Conservation (phyloP, 2,888 invertebrate genomes). For the Bedellia somnulentella region DNA sequence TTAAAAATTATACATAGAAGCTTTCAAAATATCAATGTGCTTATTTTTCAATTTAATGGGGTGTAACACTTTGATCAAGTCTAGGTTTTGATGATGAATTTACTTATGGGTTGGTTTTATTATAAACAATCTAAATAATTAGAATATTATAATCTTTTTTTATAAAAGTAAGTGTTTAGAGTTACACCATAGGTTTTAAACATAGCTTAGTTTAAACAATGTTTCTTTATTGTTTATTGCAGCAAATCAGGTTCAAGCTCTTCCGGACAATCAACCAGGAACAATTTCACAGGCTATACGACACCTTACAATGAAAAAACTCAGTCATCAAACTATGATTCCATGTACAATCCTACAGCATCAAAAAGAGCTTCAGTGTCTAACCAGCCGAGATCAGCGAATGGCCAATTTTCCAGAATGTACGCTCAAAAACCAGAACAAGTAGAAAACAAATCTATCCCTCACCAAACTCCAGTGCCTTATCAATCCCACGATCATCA, state of each 20-base stretch:
- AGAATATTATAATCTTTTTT: background rate
- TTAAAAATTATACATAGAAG: too few relatives aligned
- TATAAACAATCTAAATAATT: background rate
- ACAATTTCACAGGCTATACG: slow-evolving; percentile 46
- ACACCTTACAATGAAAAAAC: slow-evolving; percentile 10
- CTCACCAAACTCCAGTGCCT: slow-evolving; percentile 25
- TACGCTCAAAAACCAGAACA: slow-evolving; percentile 31
- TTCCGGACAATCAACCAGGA: slow-evolving; percentile 48
- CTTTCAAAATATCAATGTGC: too few relatives aligned
- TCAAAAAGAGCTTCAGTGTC: slow-evolving; percentile 41
- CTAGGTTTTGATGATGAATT: too few relatives aligned
- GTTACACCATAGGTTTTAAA: too few relatives aligned
- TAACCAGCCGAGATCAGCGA: slow-evolving; percentile 28
- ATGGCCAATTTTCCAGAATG: slow-evolving; percentile 40
- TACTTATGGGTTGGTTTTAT: too few relatives aligned
- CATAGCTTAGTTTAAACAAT: too few relatives aligned
- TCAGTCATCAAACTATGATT: slow-evolving; percentile 30
- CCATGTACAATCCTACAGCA: slow-evolving; percentile 40
- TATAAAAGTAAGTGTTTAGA: too few relatives aligned
- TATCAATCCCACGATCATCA: slow-evolving; percentile 50
- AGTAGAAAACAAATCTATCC: slow-evolving; percentile 22
- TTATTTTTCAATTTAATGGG: too few relatives aligned
- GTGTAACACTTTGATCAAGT: too few relatives aligned
- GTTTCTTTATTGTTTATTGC: too few relatives aligned
- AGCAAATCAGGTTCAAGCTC: slow-evolving; percentile 57